A percentile compares a stretch with the other conserved stretches of the same genome.
Conservation (phyloP, 2,113 vertebrate genomes). For the Sterrhoptilus dennistouni region DNA sequence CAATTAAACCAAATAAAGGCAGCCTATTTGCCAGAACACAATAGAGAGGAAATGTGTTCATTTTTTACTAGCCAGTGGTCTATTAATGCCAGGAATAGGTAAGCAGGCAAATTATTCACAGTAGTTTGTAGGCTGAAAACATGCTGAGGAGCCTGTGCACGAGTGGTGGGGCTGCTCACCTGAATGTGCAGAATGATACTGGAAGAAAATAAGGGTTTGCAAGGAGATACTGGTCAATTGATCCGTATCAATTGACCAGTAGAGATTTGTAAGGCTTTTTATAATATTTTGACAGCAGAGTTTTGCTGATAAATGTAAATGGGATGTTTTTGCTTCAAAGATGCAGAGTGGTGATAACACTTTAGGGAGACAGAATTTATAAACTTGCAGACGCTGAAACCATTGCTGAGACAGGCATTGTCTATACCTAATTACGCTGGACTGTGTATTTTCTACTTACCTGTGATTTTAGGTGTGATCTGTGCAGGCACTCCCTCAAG, state of each 20-base stretch:
- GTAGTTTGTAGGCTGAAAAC: neutral
- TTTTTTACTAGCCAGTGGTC: neutral
- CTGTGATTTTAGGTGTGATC: conserved; percentile 30
- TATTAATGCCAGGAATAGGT: neutral
- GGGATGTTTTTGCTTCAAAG: conserved; percentile 4
- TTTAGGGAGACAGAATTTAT: conserved; percentile 30
- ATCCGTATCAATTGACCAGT: conserved; percentile 49
- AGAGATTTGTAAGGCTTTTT: conserved; percentile 42
- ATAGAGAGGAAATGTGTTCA: neutral
- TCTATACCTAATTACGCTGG: neutral
- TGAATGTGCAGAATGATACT: neutral
- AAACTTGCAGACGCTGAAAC: conserved; percentile 52
- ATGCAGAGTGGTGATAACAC: conserved; percentile 3
- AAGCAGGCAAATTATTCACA: neutral
- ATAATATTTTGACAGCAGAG: conserved; percentile 62
- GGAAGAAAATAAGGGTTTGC: conserved; percentile 23
- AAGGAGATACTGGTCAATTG: neutral
- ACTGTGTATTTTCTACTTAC: neutral
- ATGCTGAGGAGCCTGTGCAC: fast-evolving
- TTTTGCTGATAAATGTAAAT: conserved; percentile 69
- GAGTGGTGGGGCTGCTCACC: neutral
- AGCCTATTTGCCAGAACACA: neutral
- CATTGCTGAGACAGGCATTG: conserved; percentile 68
- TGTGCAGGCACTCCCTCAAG: neutral
- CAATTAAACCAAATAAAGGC: conserved; percentile 20